Base-by-base conservation (phyloP, 2,797 vertebrate genomes). In the Acanthornis magna region DNA sequence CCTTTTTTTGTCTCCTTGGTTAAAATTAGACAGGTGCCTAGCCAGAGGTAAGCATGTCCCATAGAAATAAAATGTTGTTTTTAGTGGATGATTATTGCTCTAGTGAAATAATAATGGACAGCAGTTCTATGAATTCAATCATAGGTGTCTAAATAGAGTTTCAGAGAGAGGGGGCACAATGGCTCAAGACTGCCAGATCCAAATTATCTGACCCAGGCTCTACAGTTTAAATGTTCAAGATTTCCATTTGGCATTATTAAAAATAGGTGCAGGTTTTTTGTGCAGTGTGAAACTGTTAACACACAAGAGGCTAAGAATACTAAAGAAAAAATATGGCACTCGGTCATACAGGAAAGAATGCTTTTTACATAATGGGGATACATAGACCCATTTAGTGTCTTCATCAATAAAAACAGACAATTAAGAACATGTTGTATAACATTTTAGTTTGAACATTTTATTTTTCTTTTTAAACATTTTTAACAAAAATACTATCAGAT, bases 241-340 rank as follows among this genome's bases (percentile, higher is more conserved):
- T 76, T 65, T 74, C 36, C 32, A 85, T 27, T 27, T 66, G 76
- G 74, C 32, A 7, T 70, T 94, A 70, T 85, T 47, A 92, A 91
- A 87, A 94, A 90, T 29, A 92, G 83, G 61, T 60, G 29, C 15
- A 58, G 23, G 79, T 83, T 29, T 55, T 93, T 90, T 73, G 23
- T 67, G 50, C 20, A 92, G 32, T 47, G 62, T 48, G 66, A 95
- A 55, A 77, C 10, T 54, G 16, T 80, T 88, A 93, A 83, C 54
- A n/a, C 70, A 51, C 51, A 86, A 93, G 92, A 91, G 48, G 62
- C 93, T 75, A 95, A 43, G 48, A 94, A 89, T 54, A 96, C 93
- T 75, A 85, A 91, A 85, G 48, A 91, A 86, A 91, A 81, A 93
- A 57, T 53, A 57, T 32, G 16, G 60, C 15, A 67, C 78, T 95